These are phyloP conservation scores for Megalops cyprinoides DNA, from an alignment of 2,797 vertebrate genomes.

Conservation along the genomic window DNA sequence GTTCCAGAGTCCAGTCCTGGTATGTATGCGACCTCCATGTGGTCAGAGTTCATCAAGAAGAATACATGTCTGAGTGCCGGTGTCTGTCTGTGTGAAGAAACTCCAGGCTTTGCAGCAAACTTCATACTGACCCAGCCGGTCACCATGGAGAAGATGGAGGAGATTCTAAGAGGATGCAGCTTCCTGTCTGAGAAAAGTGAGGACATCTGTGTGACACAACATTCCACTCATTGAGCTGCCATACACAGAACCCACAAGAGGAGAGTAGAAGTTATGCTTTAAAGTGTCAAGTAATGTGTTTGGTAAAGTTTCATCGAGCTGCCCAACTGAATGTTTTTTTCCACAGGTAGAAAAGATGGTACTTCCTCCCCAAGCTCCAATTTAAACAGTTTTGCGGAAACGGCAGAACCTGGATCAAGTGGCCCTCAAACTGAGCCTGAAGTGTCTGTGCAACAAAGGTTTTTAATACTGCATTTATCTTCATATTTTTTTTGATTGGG, in stretches of 20 bases:
- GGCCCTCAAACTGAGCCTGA: not conserved
- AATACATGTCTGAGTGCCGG: not conserved
- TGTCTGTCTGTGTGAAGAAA: constrained; percentile 42
- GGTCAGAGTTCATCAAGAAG: not conserved
- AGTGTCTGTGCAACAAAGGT: constrained; percentile 25
- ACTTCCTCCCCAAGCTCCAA: not conserved
- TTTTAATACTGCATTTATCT: not conserved
- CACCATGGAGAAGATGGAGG: constrained; percentile 51
- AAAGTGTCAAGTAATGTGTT: not conserved
- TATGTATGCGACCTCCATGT: constrained; percentile 38
- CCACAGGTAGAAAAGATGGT: constrained; percentile 25
- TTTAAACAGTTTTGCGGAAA: not conserved
- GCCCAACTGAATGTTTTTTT: constrained; percentile 3
- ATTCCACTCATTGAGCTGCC: not conserved
- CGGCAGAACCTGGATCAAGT: not conserved
- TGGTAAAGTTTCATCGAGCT: too few relatives aligned
- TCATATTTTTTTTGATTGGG: not conserved
- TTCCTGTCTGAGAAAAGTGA: constrained; percentile 35
- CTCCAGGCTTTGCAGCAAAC: constrained; percentile 54
- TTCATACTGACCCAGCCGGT: constrained; percentile 57
- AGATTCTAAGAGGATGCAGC: constrained; percentile 52
- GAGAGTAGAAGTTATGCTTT: too few relatives aligned
- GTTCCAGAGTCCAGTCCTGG: constrained; percentile 53
- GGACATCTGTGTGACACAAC: not conserved
- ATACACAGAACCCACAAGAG: not conserved